A percentile compares a stretch with the other conserved stretches of the same genome.
Evolutionary conservation across 2,113 vertebrate genomes (phyloP).

Genomic region (Odocoileus virginianus): DNA sequence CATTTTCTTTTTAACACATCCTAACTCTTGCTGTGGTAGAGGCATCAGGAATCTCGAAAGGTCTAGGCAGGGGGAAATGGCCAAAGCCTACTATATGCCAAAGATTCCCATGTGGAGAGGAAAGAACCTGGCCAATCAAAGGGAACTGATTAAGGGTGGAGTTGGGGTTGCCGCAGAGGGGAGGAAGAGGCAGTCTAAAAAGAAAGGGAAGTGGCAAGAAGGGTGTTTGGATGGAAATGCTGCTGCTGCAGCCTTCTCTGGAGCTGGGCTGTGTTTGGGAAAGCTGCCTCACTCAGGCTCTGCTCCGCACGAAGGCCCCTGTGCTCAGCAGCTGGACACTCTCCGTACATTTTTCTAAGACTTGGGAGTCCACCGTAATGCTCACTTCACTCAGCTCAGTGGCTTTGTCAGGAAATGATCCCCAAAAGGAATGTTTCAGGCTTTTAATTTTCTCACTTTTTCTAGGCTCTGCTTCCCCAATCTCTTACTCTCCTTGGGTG

Average conservation of each 20-base stretch:
- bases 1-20: conserved; percentile 49
- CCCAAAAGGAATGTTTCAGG: conserved; percentile 13
- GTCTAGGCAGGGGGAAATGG: conserved; percentile 27
- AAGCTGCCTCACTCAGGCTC: not conserved
- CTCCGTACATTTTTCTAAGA: conserved; percentile 36
- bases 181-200: not conserved
- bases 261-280: conserved; percentile 33
- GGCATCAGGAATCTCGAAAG: conserved; percentile 40
- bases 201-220: conserved; percentile 66
- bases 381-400: conserved; percentile 60
- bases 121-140: not conserved
- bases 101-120: not conserved
- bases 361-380: conserved; percentile 24
- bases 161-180: not conserved
- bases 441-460: conserved; percentile 44
- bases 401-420: conserved; percentile 54
- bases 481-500: conserved; percentile 36
- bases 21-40: conserved; percentile 53
- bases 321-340: conserved; percentile 45
- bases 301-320: not conserved
- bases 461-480: conserved; percentile 43
- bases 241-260: conserved; percentile 55
- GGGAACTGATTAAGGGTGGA: conserved; percentile 13
- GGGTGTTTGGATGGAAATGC: conserved; percentile 75
- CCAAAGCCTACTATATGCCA: conserved; percentile 3